These are phyloP conservation scores for Zaprionus africanus DNA, from an alignment of 1,140 invertebrate species.

Conservation along the genomic window DNA sequence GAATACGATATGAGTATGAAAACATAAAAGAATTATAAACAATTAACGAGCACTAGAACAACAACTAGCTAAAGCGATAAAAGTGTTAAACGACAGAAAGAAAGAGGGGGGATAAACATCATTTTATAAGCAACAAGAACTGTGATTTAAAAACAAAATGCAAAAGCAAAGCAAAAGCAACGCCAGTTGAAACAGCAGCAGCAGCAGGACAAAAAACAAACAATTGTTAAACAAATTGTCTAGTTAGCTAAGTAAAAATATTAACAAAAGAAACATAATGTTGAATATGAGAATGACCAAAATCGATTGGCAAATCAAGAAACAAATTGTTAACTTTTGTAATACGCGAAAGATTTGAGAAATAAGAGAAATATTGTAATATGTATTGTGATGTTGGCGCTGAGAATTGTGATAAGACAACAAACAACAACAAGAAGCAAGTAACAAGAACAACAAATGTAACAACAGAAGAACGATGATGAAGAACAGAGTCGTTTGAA, in stretches of 20 bases:
- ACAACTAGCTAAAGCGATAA: conserved; percentile 33
- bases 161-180: conserved; percentile 46
- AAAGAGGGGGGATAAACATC: conserved; percentile 56
- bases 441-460: conserved; percentile 66
- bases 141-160: conserved; percentile 77
- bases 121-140: conserved; percentile 83
- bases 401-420: conserved; percentile 67
- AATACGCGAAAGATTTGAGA: conserved; percentile 52
- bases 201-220: conserved; percentile 49
- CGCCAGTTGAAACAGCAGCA: conserved; percentile 58
- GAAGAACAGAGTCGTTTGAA: conserved; percentile 37
- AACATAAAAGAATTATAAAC: conserved; percentile 16
- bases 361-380: conserved; percentile 25
- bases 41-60: conserved; percentile 42
- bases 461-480: conserved; percentile 57
- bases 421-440: conserved; percentile 32
- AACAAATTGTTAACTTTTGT: conserved; percentile 81
- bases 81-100: conserved; percentile 37
- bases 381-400: conserved; percentile 67
- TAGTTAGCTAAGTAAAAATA: conserved; percentile 77
- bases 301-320: conserved; percentile 60
- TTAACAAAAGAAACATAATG: conserved; percentile 39
- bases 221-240: conserved; percentile 80
- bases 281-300: conserved; percentile 71
- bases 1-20: not conserved